Evolutionary conservation across 2,888 invertebrate genomes (phyloP).

Genomic region (Idaea straminata): DNA sequence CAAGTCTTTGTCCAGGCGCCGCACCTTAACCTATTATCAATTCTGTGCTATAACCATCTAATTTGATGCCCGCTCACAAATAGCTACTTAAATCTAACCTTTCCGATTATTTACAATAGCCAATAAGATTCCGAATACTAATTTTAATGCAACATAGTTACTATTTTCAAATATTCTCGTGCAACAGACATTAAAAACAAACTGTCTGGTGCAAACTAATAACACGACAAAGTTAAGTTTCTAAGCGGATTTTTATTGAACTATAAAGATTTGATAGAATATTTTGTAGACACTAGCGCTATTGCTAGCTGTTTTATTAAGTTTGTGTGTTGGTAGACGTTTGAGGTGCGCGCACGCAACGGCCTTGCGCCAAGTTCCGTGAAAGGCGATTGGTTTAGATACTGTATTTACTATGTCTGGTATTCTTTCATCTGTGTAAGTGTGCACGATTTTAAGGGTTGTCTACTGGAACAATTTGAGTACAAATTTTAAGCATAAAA

Average conservation of each 20-base stretch:
- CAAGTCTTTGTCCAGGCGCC: neutral
- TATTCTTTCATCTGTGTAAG: constrained; percentile 17
- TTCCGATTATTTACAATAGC: neutral
- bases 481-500: neutral
- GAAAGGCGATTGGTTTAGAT: constrained; percentile 45
- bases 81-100: neutral
- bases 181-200: neutral
- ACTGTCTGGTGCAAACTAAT: constrained; percentile 1
- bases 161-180: neutral
- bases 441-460: constrained; percentile 1
- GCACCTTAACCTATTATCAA: neutral
- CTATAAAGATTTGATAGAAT: neutral
- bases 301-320: no score
- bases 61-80: neutral
- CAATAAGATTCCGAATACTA: neutral
- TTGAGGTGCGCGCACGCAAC: constrained; percentile 29
- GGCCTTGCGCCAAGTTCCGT: constrained; percentile 51
- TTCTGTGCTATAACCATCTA: neutral
- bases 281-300: neutral
- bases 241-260: neutral
- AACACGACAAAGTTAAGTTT: neutral
- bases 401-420: constrained; percentile 18
- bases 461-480: neutral
- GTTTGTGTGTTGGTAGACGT: constrained; percentile 12
- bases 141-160: neutral